Percentiles rank a stretch among this genome's conserved stretches.
Evolutionary conservation across 2,888 invertebrate genomes (phyloP).

Genomic region (Conops quadrifasciatus): DNA sequence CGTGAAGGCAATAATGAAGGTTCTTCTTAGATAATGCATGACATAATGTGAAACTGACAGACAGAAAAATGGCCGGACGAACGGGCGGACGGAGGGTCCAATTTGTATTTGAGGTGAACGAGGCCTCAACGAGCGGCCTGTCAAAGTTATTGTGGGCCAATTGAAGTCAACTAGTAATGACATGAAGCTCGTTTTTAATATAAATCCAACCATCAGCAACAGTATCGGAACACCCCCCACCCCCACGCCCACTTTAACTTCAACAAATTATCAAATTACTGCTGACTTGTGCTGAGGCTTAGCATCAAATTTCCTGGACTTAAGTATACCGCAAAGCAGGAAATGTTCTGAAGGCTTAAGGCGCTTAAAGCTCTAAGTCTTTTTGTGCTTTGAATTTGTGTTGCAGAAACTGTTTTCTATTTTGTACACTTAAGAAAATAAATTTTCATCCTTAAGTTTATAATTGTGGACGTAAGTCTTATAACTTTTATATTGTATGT

Average conservation of each 20-base stretch:
- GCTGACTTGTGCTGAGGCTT: neutral
- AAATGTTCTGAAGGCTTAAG: slow-evolving; percentile 3
- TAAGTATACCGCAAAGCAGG: neutral
- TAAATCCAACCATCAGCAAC: too few species aligned
- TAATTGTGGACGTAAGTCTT: too few species aligned
- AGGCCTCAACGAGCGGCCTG: too few species aligned
- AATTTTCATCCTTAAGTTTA: too few species aligned
- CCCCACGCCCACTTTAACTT: too few species aligned
- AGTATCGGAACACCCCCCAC: too few species aligned
- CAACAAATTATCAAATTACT: neutral
- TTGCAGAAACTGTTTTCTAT: neutral
- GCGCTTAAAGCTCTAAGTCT: neutral
- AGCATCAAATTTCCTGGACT: slow-evolving; percentile 10
- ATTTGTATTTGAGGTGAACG: too few species aligned
- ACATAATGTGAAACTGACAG: slow-evolving; percentile 21
- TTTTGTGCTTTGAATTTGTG: neutral
- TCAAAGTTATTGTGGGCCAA: neutral
- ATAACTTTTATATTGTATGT: too few species aligned
- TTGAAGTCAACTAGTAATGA: slow-evolving; percentile 1
- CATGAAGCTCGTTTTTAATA: too few species aligned
- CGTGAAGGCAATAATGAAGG: slow-evolving; percentile 13
- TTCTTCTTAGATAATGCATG: slow-evolving; percentile 17
- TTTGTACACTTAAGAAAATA: neutral
- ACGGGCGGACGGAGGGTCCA: too few species aligned
- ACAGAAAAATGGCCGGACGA: too few species aligned